These are phyloP conservation scores for Pseudochaenichthys georgianus DNA, from an alignment of 2,797 vertebrate genomes.

Conservation along the genomic window DNA sequence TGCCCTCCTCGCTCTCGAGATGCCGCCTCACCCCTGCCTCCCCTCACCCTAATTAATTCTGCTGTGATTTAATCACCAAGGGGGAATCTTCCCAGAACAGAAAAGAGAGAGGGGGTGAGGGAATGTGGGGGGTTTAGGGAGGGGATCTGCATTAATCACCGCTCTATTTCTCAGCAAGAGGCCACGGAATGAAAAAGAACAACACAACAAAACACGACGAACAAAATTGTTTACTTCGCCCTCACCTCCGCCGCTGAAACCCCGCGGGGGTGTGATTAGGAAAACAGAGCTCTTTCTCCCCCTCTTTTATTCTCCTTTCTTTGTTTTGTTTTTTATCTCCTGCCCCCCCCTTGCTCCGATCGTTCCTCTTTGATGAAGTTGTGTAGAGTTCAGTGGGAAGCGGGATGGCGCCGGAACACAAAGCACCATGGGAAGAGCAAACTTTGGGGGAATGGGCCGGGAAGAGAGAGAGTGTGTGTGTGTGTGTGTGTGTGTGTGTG, in stretches of 20 bases:
- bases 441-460: conserved; percentile 63
- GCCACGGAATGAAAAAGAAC: conserved; percentile 70
- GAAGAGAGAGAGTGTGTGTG: conserved; percentile 9
- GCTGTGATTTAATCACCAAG: conserved; percentile 77
- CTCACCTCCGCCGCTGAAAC: conserved; percentile 75
- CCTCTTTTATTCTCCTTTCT: conserved; percentile 25
- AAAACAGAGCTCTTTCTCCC: conserved; percentile 57
- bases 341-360: conserved; percentile 66
- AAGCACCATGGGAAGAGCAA: conserved; percentile 81
- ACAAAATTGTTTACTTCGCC: conserved; percentile 82
- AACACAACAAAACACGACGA: conserved; percentile 69
- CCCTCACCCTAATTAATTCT: conserved; percentile 76
- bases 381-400: conserved; percentile 74
- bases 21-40: neutral
- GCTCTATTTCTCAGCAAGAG: conserved; percentile 67
- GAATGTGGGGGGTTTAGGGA: conserved; percentile 32
- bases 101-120: conserved; percentile 36
- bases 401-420: too few species aligned
- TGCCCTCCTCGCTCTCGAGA: conserved; percentile 51
- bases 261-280: conserved; percentile 73
- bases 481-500: neutral
- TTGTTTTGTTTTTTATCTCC: conserved; percentile 26
- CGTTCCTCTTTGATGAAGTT: conserved; percentile 83
- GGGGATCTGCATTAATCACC: conserved; percentile 75
- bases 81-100: conserved; percentile 75